Percentiles rank a stretch among this genome's conserved stretches.
phyloP scores from a whole-genome alignment of 2,797 vertebrate genomes.

The Crossoptilon crossoptilon region DNA sequence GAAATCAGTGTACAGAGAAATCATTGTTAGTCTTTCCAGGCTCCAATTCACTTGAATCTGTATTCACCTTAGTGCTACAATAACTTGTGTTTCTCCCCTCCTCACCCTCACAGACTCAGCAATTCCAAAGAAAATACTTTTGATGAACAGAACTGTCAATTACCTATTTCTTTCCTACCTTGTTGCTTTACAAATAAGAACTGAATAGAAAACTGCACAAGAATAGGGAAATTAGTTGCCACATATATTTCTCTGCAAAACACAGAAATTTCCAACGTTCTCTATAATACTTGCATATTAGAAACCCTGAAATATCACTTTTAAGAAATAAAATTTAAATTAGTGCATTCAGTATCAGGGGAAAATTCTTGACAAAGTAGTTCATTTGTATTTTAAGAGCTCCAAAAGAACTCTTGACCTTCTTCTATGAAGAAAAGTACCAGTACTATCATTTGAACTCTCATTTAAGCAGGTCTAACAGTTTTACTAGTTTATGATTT shows the following conservation, averaged over 20 bases:
- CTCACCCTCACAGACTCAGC: background rate
- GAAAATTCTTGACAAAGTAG: background rate
- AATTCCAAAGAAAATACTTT: background rate
- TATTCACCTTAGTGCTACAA: background rate
- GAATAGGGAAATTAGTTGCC: background rate
- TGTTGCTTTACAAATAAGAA: background rate
- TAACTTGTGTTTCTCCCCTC: background rate
- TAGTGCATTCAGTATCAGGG: background rate
- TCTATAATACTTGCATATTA: background rate
- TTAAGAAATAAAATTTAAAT: background rate
- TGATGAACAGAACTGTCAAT: background rate
- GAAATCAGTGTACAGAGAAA: rapidly evolving
- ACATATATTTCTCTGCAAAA: background rate
- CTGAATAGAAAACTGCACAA: background rate
- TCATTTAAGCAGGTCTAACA: background rate
- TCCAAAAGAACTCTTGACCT: background rate
- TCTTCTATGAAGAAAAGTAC: background rate
- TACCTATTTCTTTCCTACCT: background rate
- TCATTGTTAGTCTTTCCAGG: rapidly evolving
- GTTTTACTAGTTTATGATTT: background rate
- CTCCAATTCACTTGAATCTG: background rate
- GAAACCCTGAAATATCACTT: background rate
- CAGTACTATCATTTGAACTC: background rate
- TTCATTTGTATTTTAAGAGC: background rate
- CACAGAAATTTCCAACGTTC: background rate